Percentiles rank a stretch among this genome's conserved stretches.
Evolutionary conservation across 2,113 vertebrate species (phyloP).

Genomic region (Jacana jacana): DNA sequence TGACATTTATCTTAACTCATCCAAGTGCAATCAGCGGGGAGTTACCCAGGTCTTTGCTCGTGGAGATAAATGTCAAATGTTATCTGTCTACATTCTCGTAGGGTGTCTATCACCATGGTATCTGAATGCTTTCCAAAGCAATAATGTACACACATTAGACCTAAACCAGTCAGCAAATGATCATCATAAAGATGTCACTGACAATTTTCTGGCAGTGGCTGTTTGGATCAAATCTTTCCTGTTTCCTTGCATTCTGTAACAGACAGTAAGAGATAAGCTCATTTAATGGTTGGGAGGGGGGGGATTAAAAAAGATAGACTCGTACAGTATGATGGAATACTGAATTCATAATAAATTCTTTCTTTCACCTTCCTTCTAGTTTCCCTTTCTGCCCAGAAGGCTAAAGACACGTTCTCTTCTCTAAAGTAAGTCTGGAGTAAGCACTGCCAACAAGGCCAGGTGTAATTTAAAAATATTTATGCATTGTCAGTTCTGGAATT

Average conservation of each 20-base stretch:
- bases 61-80: slow-evolving; percentile 61
- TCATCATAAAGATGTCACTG: not conserved
- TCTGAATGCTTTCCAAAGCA: slow-evolving; percentile 21
- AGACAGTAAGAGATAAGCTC: slow-evolving; percentile 2
- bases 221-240: not conserved
- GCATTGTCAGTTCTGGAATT: slow-evolving; percentile 70
- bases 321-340: not conserved
- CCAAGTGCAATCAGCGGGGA: slow-evolving; percentile 42
- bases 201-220: slow-evolving; percentile 32
- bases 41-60: slow-evolving; percentile 43
- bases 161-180: slow-evolving; percentile 12
- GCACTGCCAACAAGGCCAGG: slow-evolving; percentile 62
- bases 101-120: slow-evolving; percentile 25
- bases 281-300: not conserved
- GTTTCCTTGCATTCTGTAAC: not conserved
- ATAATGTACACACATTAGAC: slow-evolving; percentile 19
- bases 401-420: slow-evolving; percentile 41
- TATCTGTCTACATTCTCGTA: slow-evolving; percentile 47
- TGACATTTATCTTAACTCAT: slow-evolving; percentile 55
- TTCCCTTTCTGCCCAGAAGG: slow-evolving; percentile 62
- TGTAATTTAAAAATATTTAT: slow-evolving; percentile 72
- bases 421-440: slow-evolving; percentile 16
- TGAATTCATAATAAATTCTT: slow-evolving; percentile 35
- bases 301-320: not conserved
- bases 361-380: slow-evolving; percentile 8